Percentiles rank a stretch among this genome's conserved stretches.
phyloP scores from a whole-genome alignment of 2,113 vertebrate genomes.

The Oreochromis tanganicae region DNA sequence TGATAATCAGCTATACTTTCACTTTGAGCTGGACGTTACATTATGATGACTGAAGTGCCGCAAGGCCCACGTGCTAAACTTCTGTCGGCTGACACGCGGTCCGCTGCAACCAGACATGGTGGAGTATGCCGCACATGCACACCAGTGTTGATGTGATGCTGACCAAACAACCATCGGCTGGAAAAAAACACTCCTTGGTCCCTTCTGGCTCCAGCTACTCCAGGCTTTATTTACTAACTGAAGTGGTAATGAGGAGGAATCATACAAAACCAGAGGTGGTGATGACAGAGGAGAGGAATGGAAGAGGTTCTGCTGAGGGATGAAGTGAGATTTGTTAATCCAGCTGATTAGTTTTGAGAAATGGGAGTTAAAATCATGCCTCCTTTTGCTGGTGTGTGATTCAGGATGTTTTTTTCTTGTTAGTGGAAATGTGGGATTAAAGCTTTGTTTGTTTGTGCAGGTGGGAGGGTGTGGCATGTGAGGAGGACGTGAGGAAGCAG shows the following conservation, averaged over 20 bases:
- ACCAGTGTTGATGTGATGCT: background rate
- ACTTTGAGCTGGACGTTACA: background rate
- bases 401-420: constrained; percentile 2
- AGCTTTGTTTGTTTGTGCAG: constrained; percentile 38
- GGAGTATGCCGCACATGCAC: background rate
- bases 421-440: constrained; percentile 23
- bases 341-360: constrained; percentile 1
- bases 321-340: constrained; percentile 6
- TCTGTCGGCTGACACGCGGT: constrained; percentile 1
- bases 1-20: background rate
- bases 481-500: constrained; percentile 10
- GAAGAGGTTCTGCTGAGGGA: background rate
- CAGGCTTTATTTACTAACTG: constrained; percentile 27
- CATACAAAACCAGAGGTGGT: constrained; percentile 31
- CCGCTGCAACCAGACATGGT: background rate
- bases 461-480: constrained; percentile 16
- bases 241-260: constrained; percentile 43
- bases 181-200: background rate
- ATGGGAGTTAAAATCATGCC: constrained; percentile 20
- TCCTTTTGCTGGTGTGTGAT: background rate
- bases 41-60: background rate
- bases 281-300: constrained; percentile 28
- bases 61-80: background rate
- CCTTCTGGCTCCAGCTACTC: background rate
- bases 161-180: background rate